Percentiles rank a stretch among this genome's conserved stretches.
phyloP scores from a whole-genome alignment of 1,140 invertebrate genomes.

The Micrasema longulum region DNA sequence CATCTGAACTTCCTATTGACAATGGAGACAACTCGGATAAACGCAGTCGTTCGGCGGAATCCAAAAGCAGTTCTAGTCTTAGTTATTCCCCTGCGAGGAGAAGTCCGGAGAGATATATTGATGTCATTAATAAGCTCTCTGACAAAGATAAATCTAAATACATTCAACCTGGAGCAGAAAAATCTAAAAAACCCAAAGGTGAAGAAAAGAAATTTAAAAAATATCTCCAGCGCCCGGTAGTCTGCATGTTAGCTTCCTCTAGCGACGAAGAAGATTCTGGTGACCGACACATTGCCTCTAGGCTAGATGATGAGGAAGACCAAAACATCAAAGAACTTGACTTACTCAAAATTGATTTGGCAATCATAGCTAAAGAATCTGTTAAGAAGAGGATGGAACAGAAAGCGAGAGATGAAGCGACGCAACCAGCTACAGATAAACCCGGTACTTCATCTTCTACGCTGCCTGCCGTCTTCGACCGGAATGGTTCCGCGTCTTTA shows the following conservation, averaged over 20 bases:
- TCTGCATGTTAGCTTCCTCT: slow-evolving; percentile 73
- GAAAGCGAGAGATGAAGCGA: slow-evolving; percentile 50
- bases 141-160: slow-evolving; percentile 68
- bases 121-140: slow-evolving; percentile 68
- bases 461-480: slow-evolving; percentile 21
- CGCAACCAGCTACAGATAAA: background rate
- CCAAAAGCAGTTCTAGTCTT: slow-evolving; percentile 68
- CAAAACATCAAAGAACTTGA: slow-evolving; percentile 73
- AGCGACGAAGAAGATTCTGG: slow-evolving; percentile 68
- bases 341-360: slow-evolving; percentile 72
- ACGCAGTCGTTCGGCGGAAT: slow-evolving; percentile 45
- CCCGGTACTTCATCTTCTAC: slow-evolving; percentile 13
- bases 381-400: slow-evolving; percentile 64
- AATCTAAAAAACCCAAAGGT: slow-evolving; percentile 44
- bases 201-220: slow-evolving; percentile 50
- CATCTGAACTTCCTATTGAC: background rate
- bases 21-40: slow-evolving; percentile 25
- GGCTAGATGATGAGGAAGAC: slow-evolving; percentile 58
- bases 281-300: slow-evolving; percentile 58
- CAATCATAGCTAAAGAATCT: slow-evolving; percentile 67
- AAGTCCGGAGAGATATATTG: slow-evolving; percentile 74
- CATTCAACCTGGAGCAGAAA: slow-evolving; percentile 59
- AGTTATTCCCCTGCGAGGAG: slow-evolving; percentile 75
- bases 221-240: slow-evolving; percentile 66
- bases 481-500: slow-evolving; percentile 46